Evolutionary conservation across 2,888 invertebrate genomes (phyloP), one percentile per base, ranked within the genome.

Genomic region (Athripsodes cinereus): DNA sequence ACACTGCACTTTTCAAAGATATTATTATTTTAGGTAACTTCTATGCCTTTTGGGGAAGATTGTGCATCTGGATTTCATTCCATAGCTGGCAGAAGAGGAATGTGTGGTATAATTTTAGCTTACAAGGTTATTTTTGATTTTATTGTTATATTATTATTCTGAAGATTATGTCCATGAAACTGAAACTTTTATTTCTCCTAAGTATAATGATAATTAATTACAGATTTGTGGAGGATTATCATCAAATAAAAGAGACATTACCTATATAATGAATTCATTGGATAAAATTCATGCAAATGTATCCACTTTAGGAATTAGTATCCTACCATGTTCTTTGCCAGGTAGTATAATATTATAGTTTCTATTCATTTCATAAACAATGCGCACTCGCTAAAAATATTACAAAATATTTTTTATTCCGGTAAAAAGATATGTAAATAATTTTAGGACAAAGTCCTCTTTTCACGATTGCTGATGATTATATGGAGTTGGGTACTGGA

Each of bases 191-290:
- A n/a, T n/a, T n/a, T n/a, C n/a, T n/a, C n/a, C n/a, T n/a, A n/a
- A n/a, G n/a, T n/a, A n/a, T n/a, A n/a, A 44, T 18, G 26, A 26
- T 26, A 6, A 26, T 26, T 26, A 26, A 26, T 48, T 68, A 1
- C 62, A 72, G 85, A 80, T 92, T 62, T 86, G 88, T 51, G 92
- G 92, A 16, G 89, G 88, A 1, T 75, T 92, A 80, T 81, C 90
- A 0, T 82, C 82, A 61, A 74, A 76, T 59, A 84, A 84, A 0
- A 76, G 72, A 56, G 72, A 75, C 22, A 68, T 91, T 58, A 68
- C 74, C 1, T 80, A 83, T 26, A 85, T 91, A 20, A 72, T 72
- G 52, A 64, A 72, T 5, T 71, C 74, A 63, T 80, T 82, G 19
- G 68, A 67, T 1, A 72, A 75, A 47, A 72, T 82, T 0, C 74